A percentile compares a stretch with the other conserved stretches of the same genome.
These are phyloP conservation scores for Melipona bicolor DNA, from an alignment of 2,888 invertebrate genomes.

Conservation along the genomic window DNA sequence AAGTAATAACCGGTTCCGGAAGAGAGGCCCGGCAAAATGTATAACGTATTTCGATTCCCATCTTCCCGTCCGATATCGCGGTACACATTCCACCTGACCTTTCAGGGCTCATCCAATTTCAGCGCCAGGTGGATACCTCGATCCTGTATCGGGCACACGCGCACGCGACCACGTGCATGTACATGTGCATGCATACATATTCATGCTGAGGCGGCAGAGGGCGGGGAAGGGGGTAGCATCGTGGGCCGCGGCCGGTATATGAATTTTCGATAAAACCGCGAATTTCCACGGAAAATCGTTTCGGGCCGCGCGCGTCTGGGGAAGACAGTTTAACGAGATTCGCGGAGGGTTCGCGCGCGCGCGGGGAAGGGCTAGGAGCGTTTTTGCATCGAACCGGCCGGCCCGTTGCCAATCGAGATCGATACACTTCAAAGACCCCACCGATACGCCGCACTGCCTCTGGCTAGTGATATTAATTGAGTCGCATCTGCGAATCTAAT, in stretches of 20 bases:
- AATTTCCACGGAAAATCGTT: conserved; percentile 69
- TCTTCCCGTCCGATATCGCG: conserved; percentile 44
- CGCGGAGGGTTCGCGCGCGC: conserved; percentile 27
- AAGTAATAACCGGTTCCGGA: conserved; percentile 35
- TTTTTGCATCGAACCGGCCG: conserved; percentile 49
- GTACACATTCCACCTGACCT: conserved; percentile 52
- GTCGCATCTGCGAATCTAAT: neutral
- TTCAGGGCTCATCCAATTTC: conserved; percentile 65
- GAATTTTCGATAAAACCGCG: conserved; percentile 73
- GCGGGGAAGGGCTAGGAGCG: conserved; percentile 32
- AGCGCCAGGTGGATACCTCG: conserved; percentile 44
- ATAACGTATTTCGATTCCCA: conserved; percentile 43
- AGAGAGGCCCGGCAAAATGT: neutral
- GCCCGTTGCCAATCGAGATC: conserved; percentile 59
- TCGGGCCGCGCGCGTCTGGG: conserved; percentile 59
- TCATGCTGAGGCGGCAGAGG: neutral
- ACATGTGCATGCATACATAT: conserved; percentile 32
- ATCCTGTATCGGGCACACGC: neutral
- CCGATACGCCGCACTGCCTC: conserved; percentile 28
- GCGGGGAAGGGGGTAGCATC: neutral
- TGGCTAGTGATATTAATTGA: conserved; percentile 36
- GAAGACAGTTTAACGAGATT: conserved; percentile 74
- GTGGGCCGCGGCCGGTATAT: conserved; percentile 45
- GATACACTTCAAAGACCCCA: conserved; percentile 56
- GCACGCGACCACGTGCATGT: neutral